phyloP scores from a whole-genome alignment of 1,140 invertebrate genomes.

The Thalassaphorura encarpata region DNA sequence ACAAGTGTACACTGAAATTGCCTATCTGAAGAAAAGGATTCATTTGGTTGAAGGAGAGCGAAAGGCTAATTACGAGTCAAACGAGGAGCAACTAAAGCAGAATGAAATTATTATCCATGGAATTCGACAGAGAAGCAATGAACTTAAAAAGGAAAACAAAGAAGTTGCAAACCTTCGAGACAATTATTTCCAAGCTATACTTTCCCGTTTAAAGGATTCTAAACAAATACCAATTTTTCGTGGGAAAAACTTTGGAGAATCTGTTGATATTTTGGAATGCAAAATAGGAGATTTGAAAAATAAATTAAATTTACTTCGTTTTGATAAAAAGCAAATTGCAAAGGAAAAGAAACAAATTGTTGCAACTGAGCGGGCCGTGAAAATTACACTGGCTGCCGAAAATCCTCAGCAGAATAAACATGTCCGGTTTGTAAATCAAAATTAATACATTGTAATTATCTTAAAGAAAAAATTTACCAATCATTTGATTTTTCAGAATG shows the following conservation, averaged over 20 bases:
- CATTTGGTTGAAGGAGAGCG: constrained; percentile 31
- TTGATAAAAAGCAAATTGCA: constrained; percentile 15
- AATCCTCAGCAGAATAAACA: too few species aligned
- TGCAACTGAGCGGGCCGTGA: too few species aligned
- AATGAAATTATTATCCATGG: constrained; percentile 21
- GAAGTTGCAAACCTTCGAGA: not conserved
- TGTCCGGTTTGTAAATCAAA: too few species aligned
- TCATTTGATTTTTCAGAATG: constrained; percentile 13
- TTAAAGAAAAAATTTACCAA: not conserved
- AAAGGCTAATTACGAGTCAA: constrained; percentile 28
- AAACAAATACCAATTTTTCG: constrained; percentile 22
- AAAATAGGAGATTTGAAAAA: constrained; percentile 25
- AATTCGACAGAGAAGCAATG: constrained; percentile 15
- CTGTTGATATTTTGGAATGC: constrained; percentile 26
- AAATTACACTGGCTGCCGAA: too few species aligned
- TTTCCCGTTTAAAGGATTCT: constrained; percentile 5
- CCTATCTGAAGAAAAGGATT: constrained; percentile 26
- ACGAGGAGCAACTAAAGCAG: constrained; percentile 26
- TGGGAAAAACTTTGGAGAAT: constrained; percentile 19
- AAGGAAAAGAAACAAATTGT: too few species aligned
- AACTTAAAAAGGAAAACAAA: constrained; percentile 15
- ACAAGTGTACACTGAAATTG: constrained; percentile 24
- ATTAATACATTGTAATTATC: too few species aligned
- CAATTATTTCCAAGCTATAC: constrained; percentile 16
- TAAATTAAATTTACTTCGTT: constrained; percentile 20